A percentile compares a stretch with the other conserved stretches of the same genome.
Conservation (phyloP, 2,888 invertebrate species). For the Chrysolina americana region DNA sequence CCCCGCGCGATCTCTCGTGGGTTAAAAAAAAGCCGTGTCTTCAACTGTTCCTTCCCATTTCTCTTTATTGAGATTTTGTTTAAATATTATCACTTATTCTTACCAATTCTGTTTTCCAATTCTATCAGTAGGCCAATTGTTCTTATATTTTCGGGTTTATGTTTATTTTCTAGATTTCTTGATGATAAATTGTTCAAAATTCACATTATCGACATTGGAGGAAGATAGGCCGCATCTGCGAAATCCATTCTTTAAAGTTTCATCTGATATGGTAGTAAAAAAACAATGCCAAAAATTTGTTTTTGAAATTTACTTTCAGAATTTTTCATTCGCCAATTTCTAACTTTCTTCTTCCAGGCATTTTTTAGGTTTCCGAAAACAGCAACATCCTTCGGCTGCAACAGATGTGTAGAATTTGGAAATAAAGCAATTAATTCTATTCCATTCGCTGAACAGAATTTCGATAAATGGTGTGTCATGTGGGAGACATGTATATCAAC, state of each 20-base stretch:
- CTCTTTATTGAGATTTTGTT: too few species aligned
- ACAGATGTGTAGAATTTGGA: not conserved
- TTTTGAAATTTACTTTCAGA: not conserved
- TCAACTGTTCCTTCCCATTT: too few species aligned
- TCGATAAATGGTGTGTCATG: not conserved
- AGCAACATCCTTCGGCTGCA: not conserved
- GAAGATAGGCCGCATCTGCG: not conserved
- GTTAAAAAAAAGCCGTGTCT: too few species aligned
- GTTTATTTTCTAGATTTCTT: too few species aligned
- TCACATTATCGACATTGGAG: not conserved
- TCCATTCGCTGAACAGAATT: not conserved
- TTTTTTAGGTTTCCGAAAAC: not conserved
- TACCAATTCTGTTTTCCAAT: too few species aligned
- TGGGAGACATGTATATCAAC: not conserved
- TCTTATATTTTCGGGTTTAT: too few species aligned
- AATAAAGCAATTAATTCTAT: too few species aligned
- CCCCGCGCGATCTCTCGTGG: too few species aligned
- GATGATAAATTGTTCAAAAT: too few species aligned
- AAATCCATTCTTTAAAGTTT: not conserved
- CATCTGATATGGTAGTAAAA: not conserved
- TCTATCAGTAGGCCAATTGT: too few species aligned
- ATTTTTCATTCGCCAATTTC: not conserved
- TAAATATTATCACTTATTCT: too few species aligned
- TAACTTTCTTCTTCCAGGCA: not conserved
- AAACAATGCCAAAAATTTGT: not conserved